Evolutionary conservation across 2,113 vertebrate species (phyloP).

Genomic region (Cinclus cinclus): DNA sequence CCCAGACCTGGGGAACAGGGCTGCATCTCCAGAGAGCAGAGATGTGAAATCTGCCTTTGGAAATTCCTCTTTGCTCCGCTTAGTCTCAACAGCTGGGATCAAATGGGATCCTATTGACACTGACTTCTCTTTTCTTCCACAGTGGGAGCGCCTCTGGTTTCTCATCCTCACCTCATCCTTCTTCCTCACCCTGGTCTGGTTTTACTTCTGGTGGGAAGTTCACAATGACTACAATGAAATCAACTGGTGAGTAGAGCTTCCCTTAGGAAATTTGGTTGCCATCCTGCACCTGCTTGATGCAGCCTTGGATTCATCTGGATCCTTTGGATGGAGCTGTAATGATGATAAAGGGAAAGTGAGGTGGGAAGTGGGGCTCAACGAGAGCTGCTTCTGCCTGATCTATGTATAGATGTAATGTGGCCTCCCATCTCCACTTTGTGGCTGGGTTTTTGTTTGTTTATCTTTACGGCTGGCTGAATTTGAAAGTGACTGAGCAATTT

Average conservation of each 20-base stretch:
- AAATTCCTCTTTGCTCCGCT: not conserved
- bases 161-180: conserved; percentile 87
- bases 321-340: not conserved
- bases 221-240: conserved; percentile 96
- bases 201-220: conserved; percentile 96
- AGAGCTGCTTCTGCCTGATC: not conserved
- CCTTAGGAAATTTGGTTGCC: not conserved
- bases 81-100: not conserved
- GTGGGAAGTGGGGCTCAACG: not conserved
- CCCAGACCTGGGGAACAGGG: not conserved
- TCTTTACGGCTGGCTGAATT: not conserved
- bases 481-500: not conserved
- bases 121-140: conserved; percentile 8
- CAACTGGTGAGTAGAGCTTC: conserved; percentile 88
- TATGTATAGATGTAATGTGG: fast-evolving
- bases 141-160: conserved; percentile 98
- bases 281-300: fast-evolving
- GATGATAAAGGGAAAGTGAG: not conserved
- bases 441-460: not conserved
- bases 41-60: not conserved
- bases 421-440: fast-evolving
- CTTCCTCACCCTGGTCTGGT: conserved; percentile 89
- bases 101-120: fast-evolving
- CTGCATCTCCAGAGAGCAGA: not conserved
- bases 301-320: not conserved